Base-by-base conservation (phyloP, 2,888 invertebrate species). In the Plagodis dolabraria region DNA sequence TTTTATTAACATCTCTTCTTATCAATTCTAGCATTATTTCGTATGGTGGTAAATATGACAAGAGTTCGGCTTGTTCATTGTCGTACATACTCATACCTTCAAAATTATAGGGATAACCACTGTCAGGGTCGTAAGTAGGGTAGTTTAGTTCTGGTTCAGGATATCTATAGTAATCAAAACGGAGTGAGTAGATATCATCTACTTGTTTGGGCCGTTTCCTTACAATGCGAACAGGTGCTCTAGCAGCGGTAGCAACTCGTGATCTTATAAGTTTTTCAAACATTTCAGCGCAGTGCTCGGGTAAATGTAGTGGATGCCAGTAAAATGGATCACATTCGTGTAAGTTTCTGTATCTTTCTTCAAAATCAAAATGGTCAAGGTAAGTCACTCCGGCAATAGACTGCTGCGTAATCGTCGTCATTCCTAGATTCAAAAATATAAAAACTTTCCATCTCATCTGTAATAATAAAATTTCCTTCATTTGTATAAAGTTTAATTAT, bases 271-370 rank as follows among this genome's bases (percentile, higher is more conserved):
- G 60, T 48, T 80, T 72, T 58, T 82, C 83, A 51, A 80, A 90
- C 70, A 86, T 77, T 51, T 82, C 67, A 1, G 78, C 73, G 63
- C 90, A 91, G 47, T 85, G 67, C 36, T 82, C 81, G 0, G 91
- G 90, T 47, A 91, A 65, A 72, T 89, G 90, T 8, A 92, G 68
- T 0, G 91, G 92, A 60, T 91, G 85, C 86, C 86, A 91, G 66
- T 88, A 80, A 43, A 86, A 73, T 0, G 91, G 90, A 61, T 91
- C 83, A 59, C 91, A 91, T 71, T 89, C 87, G 51, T 85, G 71
- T 6, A 80, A 68, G 44, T 89, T 71, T 57, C 77, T 75, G 63
- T 87, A 89, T 57, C 87, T 75, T 42, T 83, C 72, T 57, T 85
- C 85, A 44, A 90, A 87, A 64, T 87, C 83, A 47, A 86, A 86